A percentile compares a stretch with the other conserved stretches of the same genome.
Evolutionary conservation across 2,888 invertebrate species (phyloP).

Genomic region (Dione juno): DNA sequence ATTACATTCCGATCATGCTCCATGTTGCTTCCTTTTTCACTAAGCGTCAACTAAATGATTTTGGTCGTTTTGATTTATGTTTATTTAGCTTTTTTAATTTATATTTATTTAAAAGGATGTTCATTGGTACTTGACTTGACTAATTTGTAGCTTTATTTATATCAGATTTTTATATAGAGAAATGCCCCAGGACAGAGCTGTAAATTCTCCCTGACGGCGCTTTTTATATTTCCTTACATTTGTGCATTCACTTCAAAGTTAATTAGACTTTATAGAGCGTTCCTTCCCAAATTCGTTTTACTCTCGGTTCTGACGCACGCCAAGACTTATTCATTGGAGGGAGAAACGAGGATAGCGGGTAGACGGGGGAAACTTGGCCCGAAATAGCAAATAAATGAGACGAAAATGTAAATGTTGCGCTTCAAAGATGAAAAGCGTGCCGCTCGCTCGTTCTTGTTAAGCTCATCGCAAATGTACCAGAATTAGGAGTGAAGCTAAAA

Average conservation of each 20-base stretch:
- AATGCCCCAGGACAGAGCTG: conserved; percentile 49
- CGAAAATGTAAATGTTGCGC: conserved; percentile 84
- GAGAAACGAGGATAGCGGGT: conserved; percentile 59
- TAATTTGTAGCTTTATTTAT: conserved; percentile 36
- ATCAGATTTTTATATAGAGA: conserved; percentile 29
- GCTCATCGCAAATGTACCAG: conserved; percentile 82
- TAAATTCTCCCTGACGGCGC: conserved; percentile 65
- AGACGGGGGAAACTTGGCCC: conserved; percentile 65
- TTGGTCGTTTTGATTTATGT: conserved; percentile 69
- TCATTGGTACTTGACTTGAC: conserved; percentile 51
- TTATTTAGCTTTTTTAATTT: conserved; percentile 60
- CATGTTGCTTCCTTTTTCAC: conserved; percentile 68
- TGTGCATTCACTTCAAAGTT: conserved; percentile 82
- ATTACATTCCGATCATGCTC: conserved; percentile 79
- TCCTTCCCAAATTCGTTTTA: conserved; percentile 81
- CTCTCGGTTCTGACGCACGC: conserved; percentile 76
- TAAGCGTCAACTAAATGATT: conserved; percentile 64
- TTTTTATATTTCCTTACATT: conserved; percentile 79
- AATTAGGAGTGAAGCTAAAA: conserved; percentile 79
- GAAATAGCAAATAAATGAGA: conserved; percentile 84
- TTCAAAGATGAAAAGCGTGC: conserved; percentile 82
- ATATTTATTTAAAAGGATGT: conserved; percentile 69
- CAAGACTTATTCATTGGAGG: conserved; percentile 80
- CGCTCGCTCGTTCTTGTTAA: conserved; percentile 79
- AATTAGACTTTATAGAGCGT: conserved; percentile 84